Base-by-base conservation (phyloP, 1,140 invertebrate species). In the Caerostris darwini region DNA sequence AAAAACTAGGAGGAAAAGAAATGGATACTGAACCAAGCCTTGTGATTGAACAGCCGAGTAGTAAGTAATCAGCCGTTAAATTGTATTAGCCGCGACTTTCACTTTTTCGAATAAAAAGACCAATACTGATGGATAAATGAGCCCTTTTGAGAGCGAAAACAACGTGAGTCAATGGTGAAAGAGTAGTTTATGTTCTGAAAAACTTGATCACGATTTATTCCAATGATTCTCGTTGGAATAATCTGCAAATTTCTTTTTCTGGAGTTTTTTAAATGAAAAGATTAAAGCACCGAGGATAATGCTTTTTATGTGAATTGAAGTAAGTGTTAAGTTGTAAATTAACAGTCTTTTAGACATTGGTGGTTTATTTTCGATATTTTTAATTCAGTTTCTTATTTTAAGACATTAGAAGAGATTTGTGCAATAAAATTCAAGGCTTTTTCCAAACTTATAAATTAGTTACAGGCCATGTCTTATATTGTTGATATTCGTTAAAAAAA, bases 11-110 rank as follows among this genome's bases (percentile, higher is more conserved):
- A 3, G 56, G 56, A 87, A 85, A 64, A 87, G 56, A 87, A 50
- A 61, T 61, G 85, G 19, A 50, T 64, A 87, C 34, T 14, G 4
- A 87, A 50, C 34, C 5, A 56, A 54, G 64, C 8, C 64, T 89
- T 71, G 87, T 89, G 69, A 89, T 89, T 89, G 87, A 89, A 89
- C 87, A 89, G 71, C 64, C 2, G 64, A 17, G 14, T n/a, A 69
- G 61, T 71, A 89, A 89, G 87, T 89, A 89, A 89, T 89, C 87
- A 89, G 87, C 87, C 64, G 87, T 89, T 71, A 89, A 89, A 89
- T 89, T 89, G 87, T 89, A 89, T 89, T 89, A 89, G 87, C 87
- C 53, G 34, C 64, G 87, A 89, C 87, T 59, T 89, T 89, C 87
- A 89, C 87, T 89, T 89, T 89, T 89, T 69, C 64, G 87, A 56